Evolutionary conservation across 1,140 invertebrate genomes (phyloP), one percentile per base, ranked within the genome.

Genomic region (Papilio dardanus): DNA sequence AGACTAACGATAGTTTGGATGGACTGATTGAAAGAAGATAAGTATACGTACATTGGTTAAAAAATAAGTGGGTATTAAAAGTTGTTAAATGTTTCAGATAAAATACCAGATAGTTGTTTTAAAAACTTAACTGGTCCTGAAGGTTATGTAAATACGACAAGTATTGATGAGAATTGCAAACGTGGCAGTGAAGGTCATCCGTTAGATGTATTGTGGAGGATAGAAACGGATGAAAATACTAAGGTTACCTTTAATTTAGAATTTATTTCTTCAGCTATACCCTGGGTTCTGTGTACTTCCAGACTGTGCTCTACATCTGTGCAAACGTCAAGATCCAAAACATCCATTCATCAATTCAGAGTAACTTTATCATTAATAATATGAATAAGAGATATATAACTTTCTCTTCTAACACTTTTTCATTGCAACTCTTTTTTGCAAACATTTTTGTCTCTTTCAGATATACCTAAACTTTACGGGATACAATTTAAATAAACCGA

Each of bases 381-480:
- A n/a, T n/a, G n/a, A n/a, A n/a, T n/a, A n/a, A n/a, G n/a, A n/a
- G n/a, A n/a, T n/a, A n/a, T n/a, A n/a, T n/a, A n/a, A n/a, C n/a
- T n/a, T n/a, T n/a, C n/a, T n/a, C n/a, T n/a, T n/a, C n/a, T n/a
- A n/a, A n/a, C n/a, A n/a, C n/a, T n/a, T n/a, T n/a, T n/a, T n/a
- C n/a, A n/a, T n/a, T n/a, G n/a, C n/a, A n/a, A n/a, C n/a, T n/a
- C n/a, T n/a, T n/a, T n/a, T n/a, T n/a, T n/a, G n/a, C n/a, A n/a
- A n/a, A n/a, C n/a, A n/a, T n/a, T 58, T 74, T 42, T 35, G 33
- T 83, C 80, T 67, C 2, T 89, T 88, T 31, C 87, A 93, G 91
- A 93, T 93, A 35, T 89, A 89, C 58, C 79, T 93, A 1, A 91
- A 93, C 37, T 93, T 93, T 76, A 88, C 90, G 0, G 50, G 74